Conservation (phyloP, 1,140 invertebrate species). For the Drosophila virilis region DNA sequence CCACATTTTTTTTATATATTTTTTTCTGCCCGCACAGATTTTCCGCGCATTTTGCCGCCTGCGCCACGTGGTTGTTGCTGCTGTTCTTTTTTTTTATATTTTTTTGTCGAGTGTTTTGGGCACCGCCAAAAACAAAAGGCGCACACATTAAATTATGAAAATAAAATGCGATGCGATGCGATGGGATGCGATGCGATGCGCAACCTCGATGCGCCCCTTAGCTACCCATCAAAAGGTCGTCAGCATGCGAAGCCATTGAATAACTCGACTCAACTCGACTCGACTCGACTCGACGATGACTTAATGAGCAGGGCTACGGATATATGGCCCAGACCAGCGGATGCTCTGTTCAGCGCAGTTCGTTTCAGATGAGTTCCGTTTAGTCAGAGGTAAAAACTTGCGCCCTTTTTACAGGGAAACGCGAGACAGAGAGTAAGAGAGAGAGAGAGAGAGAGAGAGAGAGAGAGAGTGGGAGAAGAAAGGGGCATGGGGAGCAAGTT, state of each 20-base stretch:
- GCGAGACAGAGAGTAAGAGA: conserved; percentile 2
- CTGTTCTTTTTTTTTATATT: conserved; percentile 7
- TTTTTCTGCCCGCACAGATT: conserved; percentile 65
- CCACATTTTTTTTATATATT: conserved; percentile 15
- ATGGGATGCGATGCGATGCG: conserved; percentile 18
- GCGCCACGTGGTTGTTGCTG: conserved; percentile 30
- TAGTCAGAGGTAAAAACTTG: conserved; percentile 15
- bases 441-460: neutral
- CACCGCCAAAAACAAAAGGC: conserved; percentile 75
- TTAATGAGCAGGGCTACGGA: conserved; percentile 71
- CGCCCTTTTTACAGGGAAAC: neutral
- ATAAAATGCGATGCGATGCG: conserved; percentile 59
- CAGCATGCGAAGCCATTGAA: conserved; percentile 60
- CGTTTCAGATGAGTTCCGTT: conserved; percentile 6
- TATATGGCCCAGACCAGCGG: conserved; percentile 17
- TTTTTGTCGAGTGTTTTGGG: conserved; percentile 72
- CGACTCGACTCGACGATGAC: conserved; percentile 72
- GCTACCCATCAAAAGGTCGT: conserved; percentile 73
- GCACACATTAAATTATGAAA: conserved; percentile 79
- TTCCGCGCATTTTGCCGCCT: conserved; percentile 68
- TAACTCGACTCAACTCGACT: conserved; percentile 68
- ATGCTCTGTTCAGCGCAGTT: neutral
- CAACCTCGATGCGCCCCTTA: conserved; percentile 28
- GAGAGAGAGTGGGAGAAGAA: neutral
- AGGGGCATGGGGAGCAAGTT: neutral